Evolutionary conservation across 1,140 invertebrate species (phyloP).

Genomic region (Camponotus pennsylvanicus): DNA sequence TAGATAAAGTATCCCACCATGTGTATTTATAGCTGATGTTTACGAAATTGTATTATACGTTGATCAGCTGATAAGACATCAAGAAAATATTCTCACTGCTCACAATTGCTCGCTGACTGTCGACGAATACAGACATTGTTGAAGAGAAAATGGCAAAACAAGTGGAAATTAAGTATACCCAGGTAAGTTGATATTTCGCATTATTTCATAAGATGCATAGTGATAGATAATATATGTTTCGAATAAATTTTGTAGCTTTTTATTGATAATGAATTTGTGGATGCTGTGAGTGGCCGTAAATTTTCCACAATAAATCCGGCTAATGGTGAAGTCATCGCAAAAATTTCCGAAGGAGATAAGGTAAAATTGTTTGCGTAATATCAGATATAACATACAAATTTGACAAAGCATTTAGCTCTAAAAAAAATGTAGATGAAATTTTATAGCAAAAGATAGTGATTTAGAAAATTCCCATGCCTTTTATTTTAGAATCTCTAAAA

Average conservation of each 20-base stretch:
- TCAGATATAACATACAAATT: background rate
- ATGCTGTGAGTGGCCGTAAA: constrained; percentile 91
- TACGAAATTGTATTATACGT: background rate
- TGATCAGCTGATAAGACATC: background rate
- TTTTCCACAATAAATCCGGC: constrained; percentile 93
- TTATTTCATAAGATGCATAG: background rate
- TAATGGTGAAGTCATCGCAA: constrained; percentile 91
- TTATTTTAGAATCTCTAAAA: background rate
- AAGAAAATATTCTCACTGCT: no score
- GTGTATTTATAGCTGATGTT: background rate
- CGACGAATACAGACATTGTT: background rate
- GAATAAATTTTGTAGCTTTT: constrained; percentile 91
- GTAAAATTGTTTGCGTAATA: constrained; percentile 81
- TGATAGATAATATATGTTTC: background rate
- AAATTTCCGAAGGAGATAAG: constrained; percentile 94
- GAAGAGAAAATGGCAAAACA: constrained; percentile 50
- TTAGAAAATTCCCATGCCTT: background rate
- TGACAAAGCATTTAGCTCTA: background rate
- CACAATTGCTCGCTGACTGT: background rate
- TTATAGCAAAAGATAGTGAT: background rate
- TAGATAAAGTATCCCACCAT: no score
- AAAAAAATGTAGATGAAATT: constrained; percentile 26
- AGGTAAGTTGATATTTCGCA: constrained; percentile 56
- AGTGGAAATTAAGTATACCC: constrained; percentile 58
- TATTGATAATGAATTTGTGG: constrained; percentile 97